Evolutionary conservation across 1,140 invertebrate genomes (phyloP), one percentile per base, ranked within the genome.

Genomic region (Eurosta solidaginis): DNA sequence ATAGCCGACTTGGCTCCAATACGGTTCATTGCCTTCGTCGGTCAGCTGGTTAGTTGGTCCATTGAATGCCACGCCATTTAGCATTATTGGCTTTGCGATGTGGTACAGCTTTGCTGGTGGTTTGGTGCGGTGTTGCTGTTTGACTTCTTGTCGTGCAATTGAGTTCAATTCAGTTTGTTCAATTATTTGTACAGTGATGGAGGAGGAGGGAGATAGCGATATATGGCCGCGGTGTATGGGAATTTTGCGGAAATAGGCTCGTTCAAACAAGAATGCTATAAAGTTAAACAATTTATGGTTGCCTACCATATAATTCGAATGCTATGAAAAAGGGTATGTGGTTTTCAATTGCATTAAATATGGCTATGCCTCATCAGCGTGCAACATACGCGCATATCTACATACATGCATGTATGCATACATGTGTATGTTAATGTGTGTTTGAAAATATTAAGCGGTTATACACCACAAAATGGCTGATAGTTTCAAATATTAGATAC

Each of bases 261-360:
- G 52, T 40, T 52, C 44, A 52, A 27, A 78, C 17, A 25, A n/a
- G n/a, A 7, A 49, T 12, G 29, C 29, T 22, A 22, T 20, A 49
- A 49, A 68, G 45, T 25, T 78, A 47, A 74, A 54, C 63, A 78
- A 74, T 74, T 78, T 76, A 54, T 76, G 49, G n/a, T 52, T 52
- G 74, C 29, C 74, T 36, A 47, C 45, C 47, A 75, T 27, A 47
- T 50, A 33, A 36, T 68, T 40, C 22, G 33, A 68, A 20, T 17
- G 12, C 29, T n/a, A n/a, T n/a, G n/a, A n/a, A n/a, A n/a, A n/a
- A n/a, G n/a, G n/a, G n/a, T n/a, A n/a, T n/a, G n/a, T n/a, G n/a
- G n/a, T n/a, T n/a, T n/a, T n/a, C n/a, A n/a, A n/a, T n/a, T n/a
- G n/a, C n/a, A n/a, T n/a, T n/a, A n/a, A n/a, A n/a, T n/a, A n/a